These are phyloP conservation scores for Percopsis omiscomaycus DNA, from an alignment of 2,797 vertebrate genomes.

Conservation along the genomic window DNA sequence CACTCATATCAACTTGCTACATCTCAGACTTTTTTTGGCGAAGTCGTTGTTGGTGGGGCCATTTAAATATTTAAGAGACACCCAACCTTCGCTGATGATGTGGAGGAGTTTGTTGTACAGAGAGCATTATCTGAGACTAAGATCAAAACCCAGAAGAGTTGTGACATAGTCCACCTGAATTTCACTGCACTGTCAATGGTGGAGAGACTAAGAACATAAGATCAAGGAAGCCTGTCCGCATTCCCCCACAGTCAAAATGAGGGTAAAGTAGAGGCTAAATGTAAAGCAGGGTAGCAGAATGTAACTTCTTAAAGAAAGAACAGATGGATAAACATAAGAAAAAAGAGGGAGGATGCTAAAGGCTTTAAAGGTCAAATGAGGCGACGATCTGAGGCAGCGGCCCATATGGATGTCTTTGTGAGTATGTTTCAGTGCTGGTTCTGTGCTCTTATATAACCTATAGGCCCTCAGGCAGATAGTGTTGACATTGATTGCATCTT, in stretches of 20 bases:
- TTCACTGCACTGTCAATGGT: conserved; percentile 31
- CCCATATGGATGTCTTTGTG: conserved; percentile 41
- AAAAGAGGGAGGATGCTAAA: background rate
- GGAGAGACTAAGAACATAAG: conserved; percentile 9
- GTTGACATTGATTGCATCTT: conserved; percentile 67
- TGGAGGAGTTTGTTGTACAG: no score
- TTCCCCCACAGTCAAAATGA: no score
- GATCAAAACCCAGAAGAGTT: conserved; percentile 17
- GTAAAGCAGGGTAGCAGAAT: conserved; percentile 2
- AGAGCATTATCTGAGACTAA: no score
- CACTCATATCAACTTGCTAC: no score
- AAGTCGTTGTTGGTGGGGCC: no score
- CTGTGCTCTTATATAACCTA: conserved; percentile 63
- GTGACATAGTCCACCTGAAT: conserved; percentile 13
- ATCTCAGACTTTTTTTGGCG: no score
- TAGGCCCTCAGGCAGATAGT: conserved; percentile 46
- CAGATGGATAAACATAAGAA: conserved; percentile 11
- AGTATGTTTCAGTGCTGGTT: conserved; percentile 35
- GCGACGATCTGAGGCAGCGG: conserved; percentile 12
- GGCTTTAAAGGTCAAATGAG: conserved; percentile 13
- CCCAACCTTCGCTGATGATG: no score
- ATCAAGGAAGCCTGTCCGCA: no score
- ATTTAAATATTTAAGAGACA: no score
- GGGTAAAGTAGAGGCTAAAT: background rate
- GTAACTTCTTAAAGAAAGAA: background rate